Evolutionary conservation across 2,797 vertebrate species (phyloP).

Genomic region (Menidia menidia): DNA sequence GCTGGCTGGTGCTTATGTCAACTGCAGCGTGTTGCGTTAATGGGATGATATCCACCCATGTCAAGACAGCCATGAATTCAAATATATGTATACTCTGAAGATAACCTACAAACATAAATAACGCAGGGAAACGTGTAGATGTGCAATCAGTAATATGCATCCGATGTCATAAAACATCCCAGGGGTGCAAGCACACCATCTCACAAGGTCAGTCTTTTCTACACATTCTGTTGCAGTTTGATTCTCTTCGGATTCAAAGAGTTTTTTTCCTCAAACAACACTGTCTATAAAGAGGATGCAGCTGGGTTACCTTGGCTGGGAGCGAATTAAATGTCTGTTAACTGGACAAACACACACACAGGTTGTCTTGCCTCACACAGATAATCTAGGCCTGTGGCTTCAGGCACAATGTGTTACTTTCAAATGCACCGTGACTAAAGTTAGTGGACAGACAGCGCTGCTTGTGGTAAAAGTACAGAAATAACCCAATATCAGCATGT

Average conservation of each 20-base stretch:
- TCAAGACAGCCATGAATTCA: constrained; percentile 30
- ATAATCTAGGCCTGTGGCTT: constrained; percentile 68
- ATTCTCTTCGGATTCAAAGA: constrained; percentile 30
- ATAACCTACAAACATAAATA: background rate
- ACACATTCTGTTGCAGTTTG: constrained; percentile 1
- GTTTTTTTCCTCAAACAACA: constrained; percentile 18
- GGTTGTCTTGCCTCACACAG: constrained; percentile 53
- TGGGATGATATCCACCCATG: constrained; percentile 27
- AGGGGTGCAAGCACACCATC: background rate
- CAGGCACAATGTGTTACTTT: constrained; percentile 70
- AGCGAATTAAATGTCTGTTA: constrained; percentile 26
- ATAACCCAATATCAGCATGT: constrained; percentile 41
- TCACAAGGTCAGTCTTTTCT: constrained; percentile 12
- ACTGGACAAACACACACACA: constrained; percentile 39
- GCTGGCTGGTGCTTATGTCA: constrained; percentile 33
- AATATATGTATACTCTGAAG: background rate
- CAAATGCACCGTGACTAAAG: constrained; percentile 75
- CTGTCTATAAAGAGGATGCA: constrained; percentile 30
- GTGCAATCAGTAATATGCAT: background rate
- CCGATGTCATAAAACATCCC: background rate
- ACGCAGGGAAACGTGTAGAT: background rate
- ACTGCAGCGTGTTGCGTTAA: constrained; percentile 23
- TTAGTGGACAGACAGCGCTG: constrained; percentile 66
- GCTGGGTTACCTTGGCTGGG: constrained; percentile 37
- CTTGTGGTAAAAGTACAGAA: constrained; percentile 64